Percentiles rank a stretch among this genome's conserved stretches.
Conservation (phyloP, 2,797 vertebrate species). For the Sebastes matsubarae region DNA sequence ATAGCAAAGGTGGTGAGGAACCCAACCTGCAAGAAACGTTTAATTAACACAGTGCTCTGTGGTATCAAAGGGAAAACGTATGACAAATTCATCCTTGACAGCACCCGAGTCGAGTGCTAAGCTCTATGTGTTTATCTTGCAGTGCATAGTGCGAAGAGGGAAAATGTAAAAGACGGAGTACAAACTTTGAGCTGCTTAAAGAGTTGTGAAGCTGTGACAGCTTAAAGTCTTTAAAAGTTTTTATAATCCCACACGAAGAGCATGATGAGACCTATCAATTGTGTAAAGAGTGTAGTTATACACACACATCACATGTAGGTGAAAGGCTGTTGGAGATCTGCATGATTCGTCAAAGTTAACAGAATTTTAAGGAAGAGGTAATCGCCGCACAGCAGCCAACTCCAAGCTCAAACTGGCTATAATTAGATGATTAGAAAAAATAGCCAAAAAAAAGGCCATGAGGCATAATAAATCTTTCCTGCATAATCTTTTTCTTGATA, state of each 20-base stretch:
- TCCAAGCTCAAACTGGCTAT: background rate
- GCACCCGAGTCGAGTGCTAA: background rate
- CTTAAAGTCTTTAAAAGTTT: background rate
- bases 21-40: conserved; percentile 87
- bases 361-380: background rate
- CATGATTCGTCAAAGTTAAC: background rate
- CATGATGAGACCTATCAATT: background rate
- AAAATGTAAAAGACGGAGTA: background rate
- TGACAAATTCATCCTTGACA: background rate
- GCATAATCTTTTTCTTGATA: background rate
- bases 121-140: background rate
- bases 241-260: background rate
- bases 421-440: background rate
- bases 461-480: background rate
- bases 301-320: background rate
- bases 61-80: background rate
- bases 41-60: conserved; percentile 1
- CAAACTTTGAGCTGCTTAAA: background rate
- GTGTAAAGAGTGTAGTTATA: background rate
- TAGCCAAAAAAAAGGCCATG: background rate
- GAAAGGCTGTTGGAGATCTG: background rate
- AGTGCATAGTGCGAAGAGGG: background rate
- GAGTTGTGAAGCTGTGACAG: background rate
- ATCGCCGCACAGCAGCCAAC: background rate
- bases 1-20: conserved; percentile 95